Evolutionary conservation across 2,888 invertebrate genomes (phyloP), one percentile per base, ranked within the genome.

Genomic region (Tillus elongatus): DNA sequence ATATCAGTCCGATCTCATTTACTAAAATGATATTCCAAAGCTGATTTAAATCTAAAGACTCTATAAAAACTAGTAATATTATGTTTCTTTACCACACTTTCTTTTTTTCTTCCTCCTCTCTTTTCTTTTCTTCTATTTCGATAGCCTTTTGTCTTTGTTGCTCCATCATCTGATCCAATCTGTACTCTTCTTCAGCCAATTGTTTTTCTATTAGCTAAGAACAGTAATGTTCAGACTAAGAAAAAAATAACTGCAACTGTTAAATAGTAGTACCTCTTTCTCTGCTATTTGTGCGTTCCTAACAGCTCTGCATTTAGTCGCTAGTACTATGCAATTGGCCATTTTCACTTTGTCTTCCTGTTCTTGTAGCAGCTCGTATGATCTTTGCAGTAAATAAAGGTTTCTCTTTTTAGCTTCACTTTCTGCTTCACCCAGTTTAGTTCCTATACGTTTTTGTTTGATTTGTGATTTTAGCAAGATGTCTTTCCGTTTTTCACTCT

Each of bases 231-330:
- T 9, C 24, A 19, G 24, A 8, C 9, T 8, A 19, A 19, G 9
- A 19, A 19, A 19, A 19, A 19, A 19, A 19, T 9, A 19, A 19
- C n/a, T n/a, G n/a, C n/a, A n/a, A n/a, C n/a, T n/a, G n/a, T n/a
- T n/a, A n/a, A n/a, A n/a, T n/a, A n/a, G n/a, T n/a, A n/a, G n/a
- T 40, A 65, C 60, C 45, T 61, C 59, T 49, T 66, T 68, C 61
- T 85, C 85, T 1, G 72, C 73, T 40, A 88, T 74, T 67, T 90
- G 89, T 0, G 86, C 87, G 59, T 88, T 85, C 11, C 89, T 68
- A 31, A 90, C 84, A 0, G 87, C 84, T 54, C 85, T 78, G 49
- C 88, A 89, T 61, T 90, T 89, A 12, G 85, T 83, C 10, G 83
- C 83, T 8, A 89, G 64, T 51, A 90, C 85, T 43, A 89, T 71